Evolutionary conservation across 2,797 vertebrate genomes (phyloP), one percentile per base, ranked within the genome.

Genomic region (Allobates femoralis): DNA sequence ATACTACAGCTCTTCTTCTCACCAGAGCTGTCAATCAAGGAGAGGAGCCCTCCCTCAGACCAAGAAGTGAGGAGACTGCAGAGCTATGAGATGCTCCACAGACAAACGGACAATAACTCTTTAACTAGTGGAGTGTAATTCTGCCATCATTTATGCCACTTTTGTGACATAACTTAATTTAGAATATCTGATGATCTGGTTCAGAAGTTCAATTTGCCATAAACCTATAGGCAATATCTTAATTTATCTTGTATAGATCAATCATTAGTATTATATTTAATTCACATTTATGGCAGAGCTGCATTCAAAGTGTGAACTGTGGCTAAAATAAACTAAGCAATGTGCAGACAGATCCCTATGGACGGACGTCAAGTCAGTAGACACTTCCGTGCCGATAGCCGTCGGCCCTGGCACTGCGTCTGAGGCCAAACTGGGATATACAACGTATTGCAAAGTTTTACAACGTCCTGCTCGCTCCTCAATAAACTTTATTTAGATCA

Each of bases 401-500:
- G 19, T 14, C 21, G 21, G 19, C 34, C 37, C 21, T 74, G 69
- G 26, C 21, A 74, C 69, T 26, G n/a, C 21, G 50, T 50, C 41
- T 74, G 69, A 74, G 41, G 26, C 23, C 23, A 16, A 26, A 50
- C 21, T 18, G 23, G 23, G 69, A 50, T 23, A 50, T 74, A 50
- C n/a, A 74, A 16, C 69, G 46, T 74, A 50, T 74, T 46, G 16
- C 37, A 74, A 50, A 26, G 69, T 26, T 74, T 46, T 74, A 74
- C 69, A 46, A n/a, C 41, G 23, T 26, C 11, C 12, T 14, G n/a
- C 37, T 0, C 10, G 23, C 37, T 74, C 23, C 23, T 74, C 69
- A n/a, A 50, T 74, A 74, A 74, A 74, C 37, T 50, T 74, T 74
- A 74, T 74, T 74, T 74, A 74, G 23, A 50, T 74, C 14, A 26